A percentile compares a stretch with the other conserved stretches of the same genome.
Evolutionary conservation across 2,888 invertebrate species (phyloP).

Genomic region (Meandrusa payeni): DNA sequence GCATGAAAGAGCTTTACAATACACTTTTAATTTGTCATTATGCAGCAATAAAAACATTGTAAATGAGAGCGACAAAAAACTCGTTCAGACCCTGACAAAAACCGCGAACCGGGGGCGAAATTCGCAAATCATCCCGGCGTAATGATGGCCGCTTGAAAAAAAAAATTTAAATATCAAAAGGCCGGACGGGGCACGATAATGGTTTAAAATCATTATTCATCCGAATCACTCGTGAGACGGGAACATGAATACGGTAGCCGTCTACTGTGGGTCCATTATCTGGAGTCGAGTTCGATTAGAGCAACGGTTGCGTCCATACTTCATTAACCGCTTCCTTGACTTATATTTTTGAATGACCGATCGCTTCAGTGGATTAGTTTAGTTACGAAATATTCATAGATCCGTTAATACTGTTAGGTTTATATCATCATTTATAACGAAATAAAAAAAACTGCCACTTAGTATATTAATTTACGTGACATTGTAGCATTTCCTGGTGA

Average conservation of each 20-base stretch:
- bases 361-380: not conserved
- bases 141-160: slow-evolving; percentile 80
- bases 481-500: too few species aligned
- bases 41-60: slow-evolving; percentile 77
- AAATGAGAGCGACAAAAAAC: slow-evolving; percentile 77
- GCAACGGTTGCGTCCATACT: slow-evolving; percentile 59
- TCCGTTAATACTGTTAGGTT: too few species aligned
- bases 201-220: slow-evolving; percentile 81
- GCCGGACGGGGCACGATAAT: slow-evolving; percentile 78
- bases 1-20: slow-evolving; percentile 75
- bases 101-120: slow-evolving; percentile 72
- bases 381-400: too few species aligned
- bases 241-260: slow-evolving; percentile 76
- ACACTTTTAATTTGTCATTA: slow-evolving; percentile 79
- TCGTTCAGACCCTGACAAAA: slow-evolving; percentile 70
- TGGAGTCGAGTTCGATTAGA: slow-evolving; percentile 59
- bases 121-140: slow-evolving; percentile 77
- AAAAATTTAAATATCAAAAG: slow-evolving; percentile 81
- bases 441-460: too few species aligned
- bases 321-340: slow-evolving; percentile 14
- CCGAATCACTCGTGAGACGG: slow-evolving; percentile 75
- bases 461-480: too few species aligned
- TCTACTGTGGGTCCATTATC: slow-evolving; percentile 66
- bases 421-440: too few species aligned
- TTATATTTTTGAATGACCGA: slow-evolving; percentile 4